These are phyloP conservation scores for Symphodus melops DNA, from an alignment of 2,113 vertebrate species.

Conservation along the genomic window DNA sequence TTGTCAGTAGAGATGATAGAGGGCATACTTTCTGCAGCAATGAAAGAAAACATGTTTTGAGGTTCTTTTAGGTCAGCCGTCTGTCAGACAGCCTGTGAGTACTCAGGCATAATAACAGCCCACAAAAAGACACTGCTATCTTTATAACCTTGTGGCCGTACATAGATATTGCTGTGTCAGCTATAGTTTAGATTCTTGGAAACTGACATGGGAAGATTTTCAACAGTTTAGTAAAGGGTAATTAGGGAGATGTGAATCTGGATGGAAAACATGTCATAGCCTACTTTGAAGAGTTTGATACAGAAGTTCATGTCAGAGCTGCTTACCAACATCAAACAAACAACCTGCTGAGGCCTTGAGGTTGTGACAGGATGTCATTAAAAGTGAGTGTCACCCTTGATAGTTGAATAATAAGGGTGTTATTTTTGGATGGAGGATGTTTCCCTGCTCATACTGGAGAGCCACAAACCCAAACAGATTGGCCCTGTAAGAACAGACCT, in stretches of 20 bases:
- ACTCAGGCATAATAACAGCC: slow-evolving; percentile 3
- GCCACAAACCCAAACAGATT: slow-evolving; percentile 10
- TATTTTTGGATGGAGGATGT: slow-evolving; percentile 5
- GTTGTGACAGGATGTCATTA: slow-evolving; percentile 47
- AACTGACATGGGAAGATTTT: not conserved
- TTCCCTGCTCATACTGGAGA: not conserved
- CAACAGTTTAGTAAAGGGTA: not conserved
- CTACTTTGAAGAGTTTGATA: not conserved
- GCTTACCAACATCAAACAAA: slow-evolving; percentile 2
- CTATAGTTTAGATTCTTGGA: slow-evolving; percentile 8
- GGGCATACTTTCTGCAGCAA: not conserved
- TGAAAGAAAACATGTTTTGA: not conserved
- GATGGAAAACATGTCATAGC: not conserved
- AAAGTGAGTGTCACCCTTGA: not conserved
- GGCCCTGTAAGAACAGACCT: not conserved
- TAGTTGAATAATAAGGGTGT: slow-evolving; percentile 9
- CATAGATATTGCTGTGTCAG: slow-evolving; percentile 17
- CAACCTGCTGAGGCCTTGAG: slow-evolving; percentile 19
- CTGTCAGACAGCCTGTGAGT: slow-evolving; percentile 6
- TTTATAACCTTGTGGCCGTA: slow-evolving; percentile 21
- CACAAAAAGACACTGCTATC: slow-evolving; percentile 7
- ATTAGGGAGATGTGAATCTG: not conserved
- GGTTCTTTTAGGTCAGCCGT: not conserved
- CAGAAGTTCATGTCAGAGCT: slow-evolving; percentile 17
- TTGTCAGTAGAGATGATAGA: not conserved